Conservation (phyloP, 2,797 vertebrate genomes). For the Microctenopoma stevenorrisi region DNA sequence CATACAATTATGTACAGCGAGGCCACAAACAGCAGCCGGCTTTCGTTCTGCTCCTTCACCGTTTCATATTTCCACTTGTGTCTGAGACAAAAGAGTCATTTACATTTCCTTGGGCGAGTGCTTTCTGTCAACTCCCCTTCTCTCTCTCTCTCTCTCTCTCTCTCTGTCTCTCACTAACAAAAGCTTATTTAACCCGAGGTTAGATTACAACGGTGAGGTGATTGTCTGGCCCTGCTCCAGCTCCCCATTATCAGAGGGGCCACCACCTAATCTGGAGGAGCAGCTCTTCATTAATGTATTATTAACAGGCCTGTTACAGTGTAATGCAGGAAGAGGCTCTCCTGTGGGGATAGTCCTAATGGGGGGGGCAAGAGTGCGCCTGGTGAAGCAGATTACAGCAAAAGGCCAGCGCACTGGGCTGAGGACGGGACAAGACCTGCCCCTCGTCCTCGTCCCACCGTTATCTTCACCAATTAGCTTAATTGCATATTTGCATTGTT, state of each 20-base stretch:
- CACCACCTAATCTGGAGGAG: constrained; percentile 90
- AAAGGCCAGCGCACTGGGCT: constrained; percentile 60
- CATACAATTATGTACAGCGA: constrained; percentile 45
- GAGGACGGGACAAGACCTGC: constrained; percentile 54
- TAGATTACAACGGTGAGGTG: constrained; percentile 88
- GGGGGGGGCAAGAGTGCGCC: constrained; percentile 71
- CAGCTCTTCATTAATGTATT: constrained; percentile 94
- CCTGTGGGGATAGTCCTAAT: constrained; percentile 87
- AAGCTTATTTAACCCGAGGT: constrained; percentile 86
- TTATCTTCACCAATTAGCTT: constrained; percentile 66
- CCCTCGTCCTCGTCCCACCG: constrained; percentile 49
- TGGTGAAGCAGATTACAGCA: constrained; percentile 66
- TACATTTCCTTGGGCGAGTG: constrained; percentile 78
- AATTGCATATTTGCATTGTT: constrained; percentile 76
- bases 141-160: constrained; percentile 5
- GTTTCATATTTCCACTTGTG: constrained; percentile 71
- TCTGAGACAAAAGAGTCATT: constrained; percentile 81
- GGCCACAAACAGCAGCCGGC: constrained; percentile 38
- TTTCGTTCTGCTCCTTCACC: constrained; percentile 50
- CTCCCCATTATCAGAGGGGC: constrained; percentile 90
- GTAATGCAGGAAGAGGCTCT: constrained; percentile 86
- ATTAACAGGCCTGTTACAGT: constrained; percentile 92
- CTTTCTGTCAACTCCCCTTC: constrained; percentile 16
- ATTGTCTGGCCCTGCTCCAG: constrained; percentile 89
- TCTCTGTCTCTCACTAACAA: constrained; percentile 70